Evolutionary conservation across 2,888 invertebrate genomes (phyloP).

Genomic region (Eilema caniola): DNA sequence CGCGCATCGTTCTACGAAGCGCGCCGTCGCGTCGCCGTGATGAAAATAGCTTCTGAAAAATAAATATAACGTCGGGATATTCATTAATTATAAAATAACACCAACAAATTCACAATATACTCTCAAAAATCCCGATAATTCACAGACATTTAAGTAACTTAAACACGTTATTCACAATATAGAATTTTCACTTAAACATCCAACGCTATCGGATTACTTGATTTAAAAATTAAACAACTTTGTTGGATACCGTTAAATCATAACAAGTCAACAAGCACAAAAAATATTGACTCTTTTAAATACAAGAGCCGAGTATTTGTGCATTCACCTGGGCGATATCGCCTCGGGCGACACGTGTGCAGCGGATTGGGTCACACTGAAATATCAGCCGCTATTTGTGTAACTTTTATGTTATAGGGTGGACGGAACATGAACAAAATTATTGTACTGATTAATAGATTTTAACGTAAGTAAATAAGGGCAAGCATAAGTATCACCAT

Average conservation of each 20-base stretch:
- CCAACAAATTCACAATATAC: too few relatives aligned
- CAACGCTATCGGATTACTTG: neutral
- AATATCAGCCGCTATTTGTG: constrained; percentile 45
- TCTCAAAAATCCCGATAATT: too few relatives aligned
- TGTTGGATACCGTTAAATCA: neutral
- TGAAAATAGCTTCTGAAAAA: too few relatives aligned
- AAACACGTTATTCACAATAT: too few relatives aligned
- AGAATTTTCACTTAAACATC: too few relatives aligned
- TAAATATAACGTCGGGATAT: too few relatives aligned
- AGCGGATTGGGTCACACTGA: constrained; percentile 43
- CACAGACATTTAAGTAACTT: too few relatives aligned
- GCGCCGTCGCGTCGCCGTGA: too few relatives aligned
- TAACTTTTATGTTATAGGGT: constrained; percentile 27
- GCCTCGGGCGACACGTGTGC: constrained; percentile 42
- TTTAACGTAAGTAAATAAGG: neutral
- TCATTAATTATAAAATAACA: too few relatives aligned
- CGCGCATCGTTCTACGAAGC: too few relatives aligned
- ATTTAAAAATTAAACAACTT: neutral
- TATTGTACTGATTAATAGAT: neutral
- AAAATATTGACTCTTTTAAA: neutral
- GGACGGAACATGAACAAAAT: constrained; percentile 28
- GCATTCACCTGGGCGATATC: constrained; percentile 28
- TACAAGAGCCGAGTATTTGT: constrained; percentile 15
- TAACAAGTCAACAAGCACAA: neutral
- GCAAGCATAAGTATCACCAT: neutral